Percentiles rank a stretch among this genome's conserved stretches.
These are phyloP conservation scores for Beris chalybata DNA, from an alignment of 2,888 invertebrate species.

Conservation along the genomic window DNA sequence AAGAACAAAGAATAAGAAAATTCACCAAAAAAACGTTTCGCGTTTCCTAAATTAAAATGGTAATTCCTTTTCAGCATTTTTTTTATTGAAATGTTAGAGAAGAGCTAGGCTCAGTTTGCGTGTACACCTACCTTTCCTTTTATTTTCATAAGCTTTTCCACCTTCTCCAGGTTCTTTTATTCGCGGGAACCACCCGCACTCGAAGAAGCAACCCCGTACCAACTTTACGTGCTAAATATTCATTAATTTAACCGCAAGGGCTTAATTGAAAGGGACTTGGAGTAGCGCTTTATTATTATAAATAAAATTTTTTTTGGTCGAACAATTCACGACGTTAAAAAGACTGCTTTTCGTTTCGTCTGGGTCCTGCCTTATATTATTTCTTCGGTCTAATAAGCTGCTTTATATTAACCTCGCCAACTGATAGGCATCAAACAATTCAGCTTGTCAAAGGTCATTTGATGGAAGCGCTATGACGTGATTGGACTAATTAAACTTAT, in stretches of 20 bases:
- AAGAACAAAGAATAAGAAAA: not conserved
- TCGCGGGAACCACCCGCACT: not conserved
- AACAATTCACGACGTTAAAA: not conserved
- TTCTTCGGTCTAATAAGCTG: not conserved
- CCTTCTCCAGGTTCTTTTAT: not conserved
- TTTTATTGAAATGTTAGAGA: slow-evolving; percentile 28
- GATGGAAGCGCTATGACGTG: not conserved
- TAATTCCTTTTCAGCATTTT: slow-evolving; percentile 20
- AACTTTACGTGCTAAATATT: slow-evolving; percentile 33
- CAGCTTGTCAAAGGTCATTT: slow-evolving; percentile 25
- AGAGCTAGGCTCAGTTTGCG: not conserved
- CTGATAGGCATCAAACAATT: not conserved
- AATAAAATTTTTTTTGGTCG: slow-evolving; percentile 1
- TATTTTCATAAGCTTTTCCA: not conserved
- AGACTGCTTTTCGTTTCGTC: slow-evolving; percentile 4
- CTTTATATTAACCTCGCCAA: slow-evolving; percentile 5
- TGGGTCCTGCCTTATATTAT: not conserved
- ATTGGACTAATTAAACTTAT: slow-evolving; percentile 17
- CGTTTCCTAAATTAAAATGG: slow-evolving; percentile 30
- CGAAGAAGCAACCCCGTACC: too few relatives aligned
- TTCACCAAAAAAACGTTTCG: not conserved
- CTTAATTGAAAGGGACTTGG: slow-evolving; percentile 36
- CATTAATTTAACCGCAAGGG: slow-evolving; percentile 37
- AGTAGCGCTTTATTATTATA: slow-evolving; percentile 4
- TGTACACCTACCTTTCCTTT: not conserved